Base-by-base conservation (phyloP, 2,797 vertebrate genomes). In the Hyperoplus immaculatus region DNA sequence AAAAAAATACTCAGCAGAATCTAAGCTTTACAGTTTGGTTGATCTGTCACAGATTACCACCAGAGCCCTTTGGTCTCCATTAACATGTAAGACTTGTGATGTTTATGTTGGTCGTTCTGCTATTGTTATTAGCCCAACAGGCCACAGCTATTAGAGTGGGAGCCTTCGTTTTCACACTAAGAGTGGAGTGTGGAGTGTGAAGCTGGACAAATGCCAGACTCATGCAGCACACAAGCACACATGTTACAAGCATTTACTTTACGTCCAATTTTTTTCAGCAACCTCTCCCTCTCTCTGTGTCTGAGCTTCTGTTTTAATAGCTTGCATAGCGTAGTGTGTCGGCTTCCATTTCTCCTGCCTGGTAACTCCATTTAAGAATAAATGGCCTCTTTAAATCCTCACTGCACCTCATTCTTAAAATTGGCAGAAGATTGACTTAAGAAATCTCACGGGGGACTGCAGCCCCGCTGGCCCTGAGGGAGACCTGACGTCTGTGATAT, bases 261-360 rank as follows among this genome's bases (percentile, higher is more conserved):
- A 55, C 82, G 68, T 85, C 51, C 61, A 29, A 29, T 56, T 89
- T 93, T 88, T 86, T 93, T 85, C 56, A 82, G 67, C 82, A 75
- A 82, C 90, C 68, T 75, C 45, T 45, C 55, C 46, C 54, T 54
- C 78, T 75, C 55, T 58, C 73, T 71, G 65, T 66, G 70, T 81
- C 79, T 82, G 87, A 88, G 89, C 94, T 95, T 93, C 95, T 94
- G 94, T 95, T 95, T 94, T 94, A 94, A 93, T 93, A 91, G 91
- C 87, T 90, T 68, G 62, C 77, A 77, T 77, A 82, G 79, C 29
- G 11, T 61, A 81, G 89, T 85, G 86, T 84, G 79, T 77, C 87
- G 58, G 83, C 89, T 84, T 84, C 86, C 75, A 87, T 82, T 81
- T 69, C 73, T 86, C 74, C 83, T 76, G 84, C 84, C 82, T 87